A percentile compares a stretch with the other conserved stretches of the same genome.
These are phyloP conservation scores for Leuctra nigra DNA, from an alignment of 2,888 invertebrate species.

Conservation along the genomic window DNA sequence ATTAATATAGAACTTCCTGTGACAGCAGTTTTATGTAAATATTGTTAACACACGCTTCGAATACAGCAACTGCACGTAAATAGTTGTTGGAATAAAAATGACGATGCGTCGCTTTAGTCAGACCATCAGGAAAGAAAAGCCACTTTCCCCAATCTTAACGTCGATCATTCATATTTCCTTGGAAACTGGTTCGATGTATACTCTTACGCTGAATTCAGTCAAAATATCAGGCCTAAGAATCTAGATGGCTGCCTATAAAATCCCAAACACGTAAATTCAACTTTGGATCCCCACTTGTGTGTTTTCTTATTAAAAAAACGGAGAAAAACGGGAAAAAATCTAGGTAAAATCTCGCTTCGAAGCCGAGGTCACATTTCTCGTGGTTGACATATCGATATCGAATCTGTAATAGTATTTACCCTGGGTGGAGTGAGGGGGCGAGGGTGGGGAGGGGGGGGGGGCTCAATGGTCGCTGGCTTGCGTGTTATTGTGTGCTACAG, in stretches of 20 bases:
- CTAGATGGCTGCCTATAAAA: constrained; percentile 13
- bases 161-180: too few relatives aligned
- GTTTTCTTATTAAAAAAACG: constrained; percentile 13
- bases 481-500: constrained; percentile 20
- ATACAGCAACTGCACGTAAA: too few relatives aligned
- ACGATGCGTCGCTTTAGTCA: too few relatives aligned
- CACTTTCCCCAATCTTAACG: too few relatives aligned
- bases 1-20: too few relatives aligned
- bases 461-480: constrained; percentile 16
- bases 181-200: too few relatives aligned
- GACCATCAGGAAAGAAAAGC: too few relatives aligned
- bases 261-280: constrained; percentile 15
- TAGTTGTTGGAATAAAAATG: too few relatives aligned
- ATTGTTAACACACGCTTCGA: too few relatives aligned
- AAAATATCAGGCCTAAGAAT: constrained; percentile 10
- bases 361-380: constrained; percentile 13
- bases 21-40: too few relatives aligned
- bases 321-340: background rate
- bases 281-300: constrained; percentile 9
- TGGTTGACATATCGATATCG: constrained; percentile 18
- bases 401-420: constrained; percentile 20
- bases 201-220: too few relatives aligned
- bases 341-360: constrained; percentile 15
- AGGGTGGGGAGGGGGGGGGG: constrained; percentile 4
- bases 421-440: background rate